Conservation (phyloP, 2,888 invertebrate species). For the Dasysyrphus tricinctus region DNA sequence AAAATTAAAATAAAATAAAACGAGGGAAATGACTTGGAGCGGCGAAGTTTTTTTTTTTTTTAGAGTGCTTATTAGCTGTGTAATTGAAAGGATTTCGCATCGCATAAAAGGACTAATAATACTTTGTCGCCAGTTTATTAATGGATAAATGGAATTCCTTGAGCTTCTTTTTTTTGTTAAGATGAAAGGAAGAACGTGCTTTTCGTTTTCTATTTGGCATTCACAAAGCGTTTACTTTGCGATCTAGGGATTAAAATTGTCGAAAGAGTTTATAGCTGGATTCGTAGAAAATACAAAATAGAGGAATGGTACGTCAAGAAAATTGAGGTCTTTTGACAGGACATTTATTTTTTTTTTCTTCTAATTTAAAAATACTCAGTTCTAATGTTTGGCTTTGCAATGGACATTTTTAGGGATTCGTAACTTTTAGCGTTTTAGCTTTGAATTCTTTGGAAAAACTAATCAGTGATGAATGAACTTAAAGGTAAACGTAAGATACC, state of each 20-base stretch:
- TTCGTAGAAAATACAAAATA: neutral
- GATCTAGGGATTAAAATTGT: conserved; percentile 9
- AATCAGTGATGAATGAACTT: too few species aligned
- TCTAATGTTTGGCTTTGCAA: neutral
- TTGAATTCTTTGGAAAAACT: too few species aligned
- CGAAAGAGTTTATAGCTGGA: neutral
- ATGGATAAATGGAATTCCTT: conserved; percentile 54
- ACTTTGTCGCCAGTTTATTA: conserved; percentile 65
- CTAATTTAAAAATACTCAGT: neutral
- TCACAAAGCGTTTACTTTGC: conserved; percentile 22
- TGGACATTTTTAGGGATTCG: neutral
- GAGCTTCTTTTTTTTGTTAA: conserved; percentile 5
- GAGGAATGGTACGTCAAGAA: neutral
- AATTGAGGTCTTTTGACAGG: neutral
- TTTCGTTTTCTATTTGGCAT: conserved; percentile 11
- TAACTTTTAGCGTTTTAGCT: neutral
- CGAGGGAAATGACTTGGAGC: conserved; percentile 1
- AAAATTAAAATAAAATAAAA: neutral
- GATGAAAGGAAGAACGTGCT: neutral
- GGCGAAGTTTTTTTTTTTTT: conserved; percentile 44
- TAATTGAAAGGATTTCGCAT: conserved; percentile 70
- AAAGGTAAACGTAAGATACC: too few species aligned
- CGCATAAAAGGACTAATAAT: conserved; percentile 58
- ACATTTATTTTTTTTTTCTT: neutral
- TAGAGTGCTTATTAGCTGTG: conserved; percentile 61